Conservation (phyloP, 2,797 vertebrate genomes). For the Lutjanus argentimaculatus region DNA sequence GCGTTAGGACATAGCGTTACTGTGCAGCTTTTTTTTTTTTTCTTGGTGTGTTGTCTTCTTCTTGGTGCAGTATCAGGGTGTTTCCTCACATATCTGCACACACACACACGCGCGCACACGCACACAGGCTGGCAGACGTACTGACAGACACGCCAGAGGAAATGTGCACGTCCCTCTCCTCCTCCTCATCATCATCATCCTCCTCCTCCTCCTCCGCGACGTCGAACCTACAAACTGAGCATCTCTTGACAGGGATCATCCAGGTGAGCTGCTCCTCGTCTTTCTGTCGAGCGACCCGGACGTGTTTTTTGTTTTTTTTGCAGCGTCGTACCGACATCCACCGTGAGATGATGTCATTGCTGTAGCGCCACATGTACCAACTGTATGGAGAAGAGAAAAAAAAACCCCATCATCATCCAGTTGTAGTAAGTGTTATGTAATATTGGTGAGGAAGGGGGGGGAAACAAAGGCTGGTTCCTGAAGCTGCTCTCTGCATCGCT, state of each 20-base stretch:
- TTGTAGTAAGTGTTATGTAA: slow-evolving; percentile 86
- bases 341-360: slow-evolving; percentile 87
- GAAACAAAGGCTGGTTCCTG: slow-evolving; percentile 70
- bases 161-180: slow-evolving; percentile 48
- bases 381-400: slow-evolving; percentile 46
- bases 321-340: slow-evolving; percentile 36
- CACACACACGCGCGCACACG: neutral
- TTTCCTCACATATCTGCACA: slow-evolving; percentile 67
- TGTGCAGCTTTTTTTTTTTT: neutral
- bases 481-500: slow-evolving; percentile 34
- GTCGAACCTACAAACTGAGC: slow-evolving; percentile 26
- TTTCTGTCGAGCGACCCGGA: slow-evolving; percentile 50
- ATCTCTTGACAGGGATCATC: neutral
- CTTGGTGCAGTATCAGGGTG: slow-evolving; percentile 63
- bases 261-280: slow-evolving; percentile 65
- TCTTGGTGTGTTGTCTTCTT: no score
- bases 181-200: slow-evolving; percentile 25
- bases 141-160: slow-evolving; percentile 44
- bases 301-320: no score
- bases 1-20: slow-evolving; percentile 20
- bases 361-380: slow-evolving; percentile 77
- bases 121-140: slow-evolving; percentile 29
- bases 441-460: slow-evolving; percentile 36
- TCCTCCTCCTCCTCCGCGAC: slow-evolving; percentile 21
- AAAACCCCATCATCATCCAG: slow-evolving; percentile 69